Base-by-base conservation (phyloP, 1,140 invertebrate species). In the Drosophila arawakana region DNA sequence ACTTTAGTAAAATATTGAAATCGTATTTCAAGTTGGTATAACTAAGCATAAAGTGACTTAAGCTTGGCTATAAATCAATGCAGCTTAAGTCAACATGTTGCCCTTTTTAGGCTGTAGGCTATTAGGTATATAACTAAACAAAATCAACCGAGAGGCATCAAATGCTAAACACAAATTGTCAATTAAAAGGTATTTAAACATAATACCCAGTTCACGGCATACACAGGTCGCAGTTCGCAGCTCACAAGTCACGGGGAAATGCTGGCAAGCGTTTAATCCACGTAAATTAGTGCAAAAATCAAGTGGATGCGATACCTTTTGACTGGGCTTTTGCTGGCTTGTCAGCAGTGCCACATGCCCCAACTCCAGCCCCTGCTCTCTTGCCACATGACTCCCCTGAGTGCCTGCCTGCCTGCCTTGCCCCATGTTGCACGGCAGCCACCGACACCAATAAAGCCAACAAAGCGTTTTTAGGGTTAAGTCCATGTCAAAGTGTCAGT, bases 401-500 rank as follows among this genome's bases (percentile, higher is more conserved):
- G 25, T 30, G 25, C 25, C 25, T 30, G 25, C 25, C 25, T 30
- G 25, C 25, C 25, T 35, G 43, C 34, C 25, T 25, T 41, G 25
- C 44, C 67, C 47, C 50, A 44, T 10, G 43, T 25, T 43, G 35
- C 55, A 44, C n/a, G 43, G 46, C 57, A 41, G 63, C 78, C 78
- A 89, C 80, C 84, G 83, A 86, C 83, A 86, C 83, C 83, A 86
- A 89, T 89, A 89, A 89, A 90, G 85, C 85, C 81, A 85, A 90
- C 85, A 89, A 89, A 89, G 84, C 85, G 81, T 90, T 89, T 86
- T 90, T 90, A 90, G 85, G 86, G 86, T 91, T 91, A 91, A 91
- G 83, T 91, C 90, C 86, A 89, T 91, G 90, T 91, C 90, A 91
- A 91, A 91, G 90, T 91, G 90, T 91, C 90, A 91, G 90, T 91